Base-by-base conservation (phyloP, 2,113 vertebrate species). In the Furnarius figulus region DNA sequence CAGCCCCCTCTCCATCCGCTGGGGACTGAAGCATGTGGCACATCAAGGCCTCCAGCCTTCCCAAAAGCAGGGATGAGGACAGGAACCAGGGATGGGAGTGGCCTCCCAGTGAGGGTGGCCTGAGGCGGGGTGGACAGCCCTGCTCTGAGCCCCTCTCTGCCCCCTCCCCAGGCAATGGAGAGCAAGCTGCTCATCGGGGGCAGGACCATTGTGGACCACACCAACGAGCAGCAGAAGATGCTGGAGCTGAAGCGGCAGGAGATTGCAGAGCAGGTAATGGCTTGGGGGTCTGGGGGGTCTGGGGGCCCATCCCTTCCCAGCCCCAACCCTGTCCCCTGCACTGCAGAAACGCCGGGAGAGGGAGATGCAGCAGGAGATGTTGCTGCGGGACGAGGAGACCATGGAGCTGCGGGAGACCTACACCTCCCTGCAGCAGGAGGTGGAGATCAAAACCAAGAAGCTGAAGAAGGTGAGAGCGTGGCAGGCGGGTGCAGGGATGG, bases 391-490 rank as follows among this genome's bases (percentile, higher is more conserved):
- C 1, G 99, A 99, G 96, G 99, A 99, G 97, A 99, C 99, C 12
- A 97, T 99, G 97, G 99, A 99, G 90, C 98, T 99, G 91, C 98
- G 98, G 42, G 99, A 99, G 85, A 99, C 99, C 1, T 99, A 98
- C 97, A 99, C 98, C 4, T 99, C 99, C 68, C 97, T 99, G 97
- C 99, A 99, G 96, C 99, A 99, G 97, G 99, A 99, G 97, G 99
- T 99, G 89, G 99, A 99, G 92, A 98, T 99, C 66, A 99, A 99
- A 96, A 99, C 99, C 95, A 99, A 99, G 98, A 99, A 99, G 89
- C 99, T 99, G 87, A 99, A 99, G 94, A 99, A 99, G 99, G 99
- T 99, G 91, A 97, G 97, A 19, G 12, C 2, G 0, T 2, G 76
- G 7, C 33, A 0, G 30, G 11, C 0, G 31, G 75, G 61, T 19